Percentiles rank a stretch among this genome's conserved stretches.
phyloP scores from a whole-genome alignment of 2,797 vertebrate genomes.

The Halcyon badia region DNA sequence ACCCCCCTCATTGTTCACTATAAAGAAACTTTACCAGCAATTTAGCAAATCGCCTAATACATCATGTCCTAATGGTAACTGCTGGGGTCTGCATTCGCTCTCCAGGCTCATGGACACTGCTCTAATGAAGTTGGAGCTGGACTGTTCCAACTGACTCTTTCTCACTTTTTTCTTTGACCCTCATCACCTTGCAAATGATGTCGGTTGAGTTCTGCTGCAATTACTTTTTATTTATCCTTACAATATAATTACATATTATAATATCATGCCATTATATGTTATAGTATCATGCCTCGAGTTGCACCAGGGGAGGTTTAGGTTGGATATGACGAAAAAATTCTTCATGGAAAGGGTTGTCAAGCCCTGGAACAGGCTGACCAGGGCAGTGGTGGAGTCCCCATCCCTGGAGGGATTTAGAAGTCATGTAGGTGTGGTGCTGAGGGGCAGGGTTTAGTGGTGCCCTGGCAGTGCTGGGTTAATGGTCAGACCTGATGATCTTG shows the following conservation, averaged over 20 bases:
- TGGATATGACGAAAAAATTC: background rate
- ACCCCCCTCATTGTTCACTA: background rate
- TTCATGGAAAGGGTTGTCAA: background rate
- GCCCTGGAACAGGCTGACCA: background rate
- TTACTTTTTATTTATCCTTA: background rate
- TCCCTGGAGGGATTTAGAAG: background rate
- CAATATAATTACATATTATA: background rate
- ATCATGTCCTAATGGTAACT: background rate
- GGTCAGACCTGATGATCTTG: background rate
- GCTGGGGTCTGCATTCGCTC: background rate
- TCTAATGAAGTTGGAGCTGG: background rate
- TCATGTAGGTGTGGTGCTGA: background rate
- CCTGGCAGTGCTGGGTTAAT: background rate
- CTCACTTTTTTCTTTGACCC: background rate
- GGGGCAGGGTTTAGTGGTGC: background rate
- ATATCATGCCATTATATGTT: no score
- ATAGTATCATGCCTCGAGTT: background rate
- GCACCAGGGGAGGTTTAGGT: background rate
- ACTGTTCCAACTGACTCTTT: background rate
- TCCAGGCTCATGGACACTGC: background rate
- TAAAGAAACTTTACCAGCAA: conserved; percentile 25
- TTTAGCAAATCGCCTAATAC: conserved; percentile 25
- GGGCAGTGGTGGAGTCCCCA: background rate
- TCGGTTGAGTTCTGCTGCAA: background rate
- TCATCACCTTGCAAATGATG: background rate